Evolutionary conservation across 2,113 vertebrate genomes (phyloP), one percentile per base, ranked within the genome.

Genomic region (Heptranchias perlo): DNA sequence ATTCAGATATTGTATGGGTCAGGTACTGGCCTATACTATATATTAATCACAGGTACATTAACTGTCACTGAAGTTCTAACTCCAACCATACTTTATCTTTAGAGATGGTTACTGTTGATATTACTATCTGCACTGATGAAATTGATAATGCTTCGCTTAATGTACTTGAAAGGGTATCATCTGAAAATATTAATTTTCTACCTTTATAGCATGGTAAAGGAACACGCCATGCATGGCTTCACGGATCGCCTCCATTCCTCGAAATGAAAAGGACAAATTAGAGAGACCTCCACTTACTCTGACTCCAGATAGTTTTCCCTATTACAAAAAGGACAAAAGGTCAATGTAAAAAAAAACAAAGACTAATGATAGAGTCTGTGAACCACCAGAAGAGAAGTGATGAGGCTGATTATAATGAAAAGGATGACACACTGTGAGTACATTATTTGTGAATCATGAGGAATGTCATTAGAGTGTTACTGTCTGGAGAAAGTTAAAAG

Each of bases 211-310:
- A 0, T 99, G 99, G 96, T 99, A 99, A 39, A 99, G 98, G 96
- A 99, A 99, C 6, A 98, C 99, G 18, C 99, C 98, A 16, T 99
- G 99, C 98, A 99, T 99, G 23, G 99, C 99, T 97, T 99, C 99
- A 97, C 99, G 98, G 97, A 99, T 99, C 95, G 96, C 98, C 39
- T 99, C 99, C 99, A 99, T 99, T 44, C 99, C 99, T 96, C 99
- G 98, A 97, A 99, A 99, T 95, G 99, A 98, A 97, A 99, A 99
- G 89, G 99, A 99, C 96, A 99, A 97, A 97, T 99, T 99, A 97
- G 99, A 99, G 96, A 99, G 98, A 84, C 99, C 99, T 62, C 99
- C 99, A 84, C 99, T 99, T 96, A 99, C 97, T 97, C 97, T 98
- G 96, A 98, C 99, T 97, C 99, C 98, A 0, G 98, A 98, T 58